Evolutionary conservation across 2,113 vertebrate species (phyloP).

Genomic region (Vulpes lagopus): DNA sequence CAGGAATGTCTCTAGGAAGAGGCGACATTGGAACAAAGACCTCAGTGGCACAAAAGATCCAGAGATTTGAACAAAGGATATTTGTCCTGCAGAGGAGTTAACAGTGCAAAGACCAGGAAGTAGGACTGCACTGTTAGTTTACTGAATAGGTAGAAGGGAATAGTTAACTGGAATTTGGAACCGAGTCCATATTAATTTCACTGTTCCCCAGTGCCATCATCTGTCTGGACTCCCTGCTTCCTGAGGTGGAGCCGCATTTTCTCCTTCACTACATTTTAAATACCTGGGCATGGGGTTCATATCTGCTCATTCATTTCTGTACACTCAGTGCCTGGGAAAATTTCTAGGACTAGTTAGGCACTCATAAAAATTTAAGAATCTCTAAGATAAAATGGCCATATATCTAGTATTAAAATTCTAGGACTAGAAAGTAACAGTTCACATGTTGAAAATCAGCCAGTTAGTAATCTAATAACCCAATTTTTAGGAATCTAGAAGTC

Average conservation of each 20-base stretch:
- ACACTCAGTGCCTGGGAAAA: too few species aligned
- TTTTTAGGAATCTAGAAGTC: background rate
- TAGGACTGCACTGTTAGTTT: background rate
- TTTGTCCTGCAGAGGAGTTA: background rate
- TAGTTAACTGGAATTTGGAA: background rate
- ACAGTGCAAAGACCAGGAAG: background rate
- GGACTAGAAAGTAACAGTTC: background rate
- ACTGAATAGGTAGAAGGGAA: background rate
- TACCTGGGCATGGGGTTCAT: rapidly evolving
- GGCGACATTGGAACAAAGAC: background rate
- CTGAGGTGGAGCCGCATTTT: background rate
- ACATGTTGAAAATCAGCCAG: background rate
- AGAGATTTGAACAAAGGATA: background rate
- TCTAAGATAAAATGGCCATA: background rate
- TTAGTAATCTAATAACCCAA: background rate
- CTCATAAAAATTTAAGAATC: background rate
- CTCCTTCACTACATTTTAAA: background rate
- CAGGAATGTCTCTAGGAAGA: background rate
- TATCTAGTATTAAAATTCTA: background rate
- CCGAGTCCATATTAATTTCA: background rate
- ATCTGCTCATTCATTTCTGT: background rate
- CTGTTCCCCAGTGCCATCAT: background rate
- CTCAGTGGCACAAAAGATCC: background rate
- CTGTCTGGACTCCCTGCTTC: too few species aligned
- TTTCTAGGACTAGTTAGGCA: background rate